A percentile compares a stretch with the other conserved stretches of the same genome.
Conservation (phyloP, 2,797 vertebrate species). For the Kryptolebias ocellatus region DNA sequence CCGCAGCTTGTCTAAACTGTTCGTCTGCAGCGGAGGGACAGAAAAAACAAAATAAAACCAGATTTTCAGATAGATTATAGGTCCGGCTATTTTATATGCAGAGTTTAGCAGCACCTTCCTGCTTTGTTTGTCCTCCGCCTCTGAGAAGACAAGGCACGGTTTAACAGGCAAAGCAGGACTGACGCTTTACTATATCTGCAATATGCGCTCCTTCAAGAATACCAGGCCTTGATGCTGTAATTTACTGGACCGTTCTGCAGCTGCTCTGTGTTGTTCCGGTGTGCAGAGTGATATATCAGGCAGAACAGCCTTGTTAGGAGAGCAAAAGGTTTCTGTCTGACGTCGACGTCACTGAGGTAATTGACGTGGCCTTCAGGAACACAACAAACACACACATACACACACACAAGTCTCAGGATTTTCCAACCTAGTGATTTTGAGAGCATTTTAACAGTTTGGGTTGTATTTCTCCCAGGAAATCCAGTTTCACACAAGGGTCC, state of each 20-base stretch:
- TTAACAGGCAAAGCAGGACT: constrained; percentile 49
- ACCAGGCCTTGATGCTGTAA: constrained; percentile 2
- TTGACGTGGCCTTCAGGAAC: constrained; percentile 28
- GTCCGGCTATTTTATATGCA: constrained; percentile 56
- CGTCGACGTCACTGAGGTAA: constrained; percentile 41
- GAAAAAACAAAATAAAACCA: constrained; percentile 5
- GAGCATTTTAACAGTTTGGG: not conserved
- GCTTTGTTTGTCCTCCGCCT: constrained; percentile 21
- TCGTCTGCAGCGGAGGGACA: constrained; percentile 38
- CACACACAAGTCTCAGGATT: constrained; percentile 4
- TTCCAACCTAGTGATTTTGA: constrained; percentile 4
- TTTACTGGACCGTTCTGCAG: not conserved
- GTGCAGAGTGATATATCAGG: constrained; percentile 24
- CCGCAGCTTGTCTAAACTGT: constrained; percentile 29
- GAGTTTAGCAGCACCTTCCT: constrained; percentile 45
- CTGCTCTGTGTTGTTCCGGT: not conserved
- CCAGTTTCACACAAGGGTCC: constrained; percentile 35
- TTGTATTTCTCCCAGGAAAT: constrained; percentile 43
- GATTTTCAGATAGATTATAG: constrained; percentile 30
- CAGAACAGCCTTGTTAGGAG: constrained; percentile 20
- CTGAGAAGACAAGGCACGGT: constrained; percentile 44
- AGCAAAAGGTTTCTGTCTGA: constrained; percentile 47
- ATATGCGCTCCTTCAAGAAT: not conserved
- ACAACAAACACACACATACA: constrained; percentile 2
- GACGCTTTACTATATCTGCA: constrained; percentile 9